Base-by-base conservation (phyloP, 2,113 vertebrate species). In the Myotis davidii region DNA sequence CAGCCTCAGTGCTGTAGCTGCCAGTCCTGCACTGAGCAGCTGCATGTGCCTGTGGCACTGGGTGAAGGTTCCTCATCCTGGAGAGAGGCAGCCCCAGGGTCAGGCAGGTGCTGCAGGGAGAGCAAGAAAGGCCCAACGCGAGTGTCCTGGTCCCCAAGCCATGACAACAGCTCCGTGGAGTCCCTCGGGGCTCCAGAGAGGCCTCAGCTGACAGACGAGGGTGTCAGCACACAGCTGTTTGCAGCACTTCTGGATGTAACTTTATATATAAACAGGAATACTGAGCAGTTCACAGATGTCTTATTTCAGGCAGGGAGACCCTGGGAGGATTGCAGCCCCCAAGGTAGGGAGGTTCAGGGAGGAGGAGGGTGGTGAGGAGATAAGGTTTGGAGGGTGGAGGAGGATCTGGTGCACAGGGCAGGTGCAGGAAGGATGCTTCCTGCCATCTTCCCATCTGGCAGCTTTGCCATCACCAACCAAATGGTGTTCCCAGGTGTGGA, bases 201-300 rank as follows among this genome's bases (percentile, higher is more conserved):
- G 81, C 29, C 34, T 32, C 3, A 0, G 42, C 29, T 1, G 64
- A 18, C 0, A 0, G 34, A 32, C 0, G 0, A 3, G 64, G 5
- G 32, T 0, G 2, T 13, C 1, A 2, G 5, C 8, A 17, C 34
- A 18, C 16, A 5, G 12, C 72, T 37, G 18, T 76, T 18, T 5
- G 27, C 45, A 17, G 3, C 1, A 0, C 69, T 82, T 87, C 32
- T 42, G 52, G 82, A 34, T 10, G 17, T 52, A 9, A 29, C 54
- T 95, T 87, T 78, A 27, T 76, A 77, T 85, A 90, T 82, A 92
- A 83, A 95, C 14, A 0, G 0, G 27, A 56, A 10, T 29, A 2
- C 21, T 2, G 14, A 70, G n/a, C 9, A 14, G 17, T 4, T 14
- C 9, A 4, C 56, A 12, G 42, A 1, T 45, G 72, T 48, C 42